phyloP scores from a whole-genome alignment of 2,797 vertebrate genomes.

The Apogon talboti region DNA sequence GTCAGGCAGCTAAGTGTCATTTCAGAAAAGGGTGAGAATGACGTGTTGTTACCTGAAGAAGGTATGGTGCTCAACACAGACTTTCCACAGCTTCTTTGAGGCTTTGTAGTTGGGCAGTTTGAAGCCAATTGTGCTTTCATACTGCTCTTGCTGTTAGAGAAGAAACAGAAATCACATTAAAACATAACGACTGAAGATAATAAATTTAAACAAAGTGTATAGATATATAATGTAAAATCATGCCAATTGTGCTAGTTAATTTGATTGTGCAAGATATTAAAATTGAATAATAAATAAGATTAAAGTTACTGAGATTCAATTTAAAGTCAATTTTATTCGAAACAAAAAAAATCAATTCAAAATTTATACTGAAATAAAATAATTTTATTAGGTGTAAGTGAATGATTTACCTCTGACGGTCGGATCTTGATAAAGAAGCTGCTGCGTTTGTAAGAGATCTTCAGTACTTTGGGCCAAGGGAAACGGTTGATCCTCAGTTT shows the following conservation, averaged over 20 bases:
- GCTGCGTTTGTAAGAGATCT: conserved; percentile 97
- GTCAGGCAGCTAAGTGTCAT: conserved; percentile 24
- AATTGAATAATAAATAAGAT: no score
- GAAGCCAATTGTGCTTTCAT: conserved; percentile 95
- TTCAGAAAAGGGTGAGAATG: conserved; percentile 4
- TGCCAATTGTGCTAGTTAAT: neutral
- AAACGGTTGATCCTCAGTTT: conserved; percentile 95
- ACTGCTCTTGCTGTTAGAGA: conserved; percentile 90
- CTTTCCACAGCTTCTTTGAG: conserved; percentile 98
- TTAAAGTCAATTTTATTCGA: no score
- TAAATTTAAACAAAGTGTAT: conserved; percentile 2
- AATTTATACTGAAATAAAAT: neutral
- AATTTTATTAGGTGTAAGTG: neutral
- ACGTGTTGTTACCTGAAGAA: conserved; percentile 92
- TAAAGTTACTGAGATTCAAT: no score
- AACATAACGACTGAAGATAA: neutral
- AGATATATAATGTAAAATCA: neutral
- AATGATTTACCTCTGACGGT: conserved; percentile 88
- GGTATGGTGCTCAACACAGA: conserved; percentile 95
- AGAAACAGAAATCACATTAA: conserved; percentile 25
- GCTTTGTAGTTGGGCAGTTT: conserved; percentile 95
- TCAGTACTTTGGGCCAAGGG: conserved; percentile 96
- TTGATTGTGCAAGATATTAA: no score
- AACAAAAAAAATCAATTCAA: neutral
- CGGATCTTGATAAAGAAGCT: conserved; percentile 97